These are phyloP conservation scores for Xanthia togata DNA, from an alignment of 2,888 invertebrate species.

Conservation along the genomic window DNA sequence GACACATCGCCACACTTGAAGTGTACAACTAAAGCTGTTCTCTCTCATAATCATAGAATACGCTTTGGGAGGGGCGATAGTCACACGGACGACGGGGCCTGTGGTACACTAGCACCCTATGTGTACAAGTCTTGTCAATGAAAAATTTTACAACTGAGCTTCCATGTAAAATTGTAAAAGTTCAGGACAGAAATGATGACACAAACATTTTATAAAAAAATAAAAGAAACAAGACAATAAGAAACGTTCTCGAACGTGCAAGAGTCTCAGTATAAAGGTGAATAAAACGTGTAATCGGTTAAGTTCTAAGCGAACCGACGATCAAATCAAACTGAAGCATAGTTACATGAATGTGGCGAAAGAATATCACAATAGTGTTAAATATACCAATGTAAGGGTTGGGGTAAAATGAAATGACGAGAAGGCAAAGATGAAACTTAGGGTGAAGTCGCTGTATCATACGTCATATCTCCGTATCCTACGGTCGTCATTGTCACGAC, in stretches of 20 bases:
- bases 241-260: constrained; percentile 82
- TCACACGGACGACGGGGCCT: constrained; percentile 83
- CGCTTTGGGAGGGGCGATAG: constrained; percentile 88
- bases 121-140: constrained; percentile 62
- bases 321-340: constrained; percentile 84
- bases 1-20: constrained; percentile 72
- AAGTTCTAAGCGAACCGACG: constrained; percentile 84
- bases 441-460: constrained; percentile 91
- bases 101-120: constrained; percentile 61
- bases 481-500: constrained; percentile 99
- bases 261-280: constrained; percentile 75
- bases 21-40: constrained; percentile 79
- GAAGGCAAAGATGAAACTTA: constrained; percentile 85
- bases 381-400: constrained; percentile 81
- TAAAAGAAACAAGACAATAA: constrained; percentile 73
- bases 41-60: constrained; percentile 73
- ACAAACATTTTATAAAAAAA: constrained; percentile 75
- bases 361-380: constrained; percentile 84
- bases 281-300: constrained; percentile 80
- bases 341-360: constrained; percentile 84
- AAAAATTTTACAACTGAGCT: constrained; percentile 81
- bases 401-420: constrained; percentile 85
- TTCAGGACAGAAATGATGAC: constrained; percentile 79
- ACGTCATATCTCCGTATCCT: constrained; percentile 99
- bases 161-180: constrained; percentile 86